Evolutionary conservation across 2,888 invertebrate species (phyloP).

Genomic region (Callimorpha dominula): DNA sequence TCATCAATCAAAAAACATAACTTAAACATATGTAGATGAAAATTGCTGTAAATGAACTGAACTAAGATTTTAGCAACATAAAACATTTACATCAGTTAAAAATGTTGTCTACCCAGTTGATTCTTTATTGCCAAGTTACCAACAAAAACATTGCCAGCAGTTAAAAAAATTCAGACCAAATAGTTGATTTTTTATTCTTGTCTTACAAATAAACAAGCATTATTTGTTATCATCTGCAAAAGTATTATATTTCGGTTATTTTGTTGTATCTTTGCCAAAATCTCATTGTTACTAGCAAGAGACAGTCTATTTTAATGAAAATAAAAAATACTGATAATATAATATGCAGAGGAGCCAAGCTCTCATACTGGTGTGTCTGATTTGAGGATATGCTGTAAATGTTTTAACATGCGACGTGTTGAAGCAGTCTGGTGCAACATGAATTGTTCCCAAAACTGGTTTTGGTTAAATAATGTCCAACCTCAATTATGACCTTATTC

Average conservation of each 20-base stretch:
- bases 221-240: not conserved
- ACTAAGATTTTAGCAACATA: no score
- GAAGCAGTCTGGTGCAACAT: no score
- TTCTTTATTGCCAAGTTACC: no score
- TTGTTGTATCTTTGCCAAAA: conserved; percentile 35
- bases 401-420: not conserved
- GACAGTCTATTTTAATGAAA: not conserved
- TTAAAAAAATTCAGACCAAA: not conserved
- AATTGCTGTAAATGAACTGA: no score
- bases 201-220: not conserved
- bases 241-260: not conserved
- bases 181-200: not conserved
- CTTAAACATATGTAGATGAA: no score
- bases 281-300: conserved; percentile 32
- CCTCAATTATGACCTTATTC: no score
- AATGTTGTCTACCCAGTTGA: no score
- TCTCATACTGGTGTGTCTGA: not conserved
- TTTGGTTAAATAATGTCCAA: no score
- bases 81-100: no score
- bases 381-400: not conserved
- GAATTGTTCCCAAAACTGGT: no score
- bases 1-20: no score
- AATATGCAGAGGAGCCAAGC: not conserved
- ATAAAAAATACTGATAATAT: not conserved
- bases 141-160: not conserved